phyloP scores from a whole-genome alignment of 2,797 vertebrate species.

The Sphenopsis melanotis region DNA sequence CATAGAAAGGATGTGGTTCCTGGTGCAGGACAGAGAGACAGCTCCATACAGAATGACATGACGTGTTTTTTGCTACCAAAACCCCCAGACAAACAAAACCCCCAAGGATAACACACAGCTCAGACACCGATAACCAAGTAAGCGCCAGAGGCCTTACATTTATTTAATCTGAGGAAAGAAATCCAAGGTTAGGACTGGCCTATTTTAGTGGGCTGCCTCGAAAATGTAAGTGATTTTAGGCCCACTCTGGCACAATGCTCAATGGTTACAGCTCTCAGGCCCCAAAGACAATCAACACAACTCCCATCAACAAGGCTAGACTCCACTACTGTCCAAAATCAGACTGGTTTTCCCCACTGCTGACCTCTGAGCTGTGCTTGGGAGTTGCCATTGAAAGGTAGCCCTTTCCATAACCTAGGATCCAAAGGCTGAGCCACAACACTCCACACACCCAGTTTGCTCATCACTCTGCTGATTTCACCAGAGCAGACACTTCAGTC shows the following conservation, averaged over 20 bases:
- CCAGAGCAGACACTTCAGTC: background rate
- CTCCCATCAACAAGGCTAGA: fast-evolving
- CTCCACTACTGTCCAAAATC: background rate
- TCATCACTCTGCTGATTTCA: background rate
- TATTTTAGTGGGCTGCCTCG: background rate
- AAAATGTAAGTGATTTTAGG: background rate
- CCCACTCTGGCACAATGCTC: background rate
- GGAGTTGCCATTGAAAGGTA: background rate
- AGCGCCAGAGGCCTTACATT: background rate
- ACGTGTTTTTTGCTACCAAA: background rate
- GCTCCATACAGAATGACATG: background rate
- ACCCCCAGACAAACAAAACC: background rate
- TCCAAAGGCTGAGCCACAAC: background rate
- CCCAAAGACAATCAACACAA: background rate
- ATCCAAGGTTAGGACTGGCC: background rate
- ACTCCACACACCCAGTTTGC: background rate
- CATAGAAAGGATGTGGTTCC: background rate
- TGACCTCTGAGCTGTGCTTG: background rate
- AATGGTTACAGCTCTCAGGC: background rate
- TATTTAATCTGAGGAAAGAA: background rate
- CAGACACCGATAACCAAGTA: background rate
- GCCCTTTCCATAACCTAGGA: background rate
- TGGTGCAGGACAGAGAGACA: background rate
- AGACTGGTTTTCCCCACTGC: background rate
- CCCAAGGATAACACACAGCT: background rate